Conservation (phyloP, 2,113 vertebrate species). For the Xenopus borealis region DNA sequence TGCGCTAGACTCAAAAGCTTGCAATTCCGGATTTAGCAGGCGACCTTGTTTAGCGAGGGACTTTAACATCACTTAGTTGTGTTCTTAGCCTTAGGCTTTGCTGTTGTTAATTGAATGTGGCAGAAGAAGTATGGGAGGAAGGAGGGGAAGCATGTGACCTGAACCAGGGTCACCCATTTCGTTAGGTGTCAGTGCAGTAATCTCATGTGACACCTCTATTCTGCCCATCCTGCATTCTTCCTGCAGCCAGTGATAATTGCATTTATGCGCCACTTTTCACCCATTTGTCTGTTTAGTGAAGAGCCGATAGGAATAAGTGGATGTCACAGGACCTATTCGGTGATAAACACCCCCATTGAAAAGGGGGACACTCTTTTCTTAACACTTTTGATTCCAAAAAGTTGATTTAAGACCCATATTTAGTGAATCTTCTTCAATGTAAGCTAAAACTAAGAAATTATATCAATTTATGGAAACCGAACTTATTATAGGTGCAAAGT, state of each 20-base stretch:
- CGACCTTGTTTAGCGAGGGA: neutral
- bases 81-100: slow-evolving; percentile 24
- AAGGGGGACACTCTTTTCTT: neutral
- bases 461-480: too few relatives aligned
- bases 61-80: slow-evolving; percentile 2
- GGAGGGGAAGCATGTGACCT: slow-evolving; percentile 34
- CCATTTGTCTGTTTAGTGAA: slow-evolving; percentile 33
- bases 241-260: slow-evolving; percentile 28
- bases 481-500: too few relatives aligned
- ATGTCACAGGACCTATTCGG: slow-evolving; percentile 32
- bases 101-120: slow-evolving; percentile 35
- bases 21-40: neutral
- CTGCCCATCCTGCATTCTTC: slow-evolving; percentile 58
- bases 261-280: slow-evolving; percentile 29
- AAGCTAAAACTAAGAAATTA: too few relatives aligned
- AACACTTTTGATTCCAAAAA: neutral
- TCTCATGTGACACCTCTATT: slow-evolving; percentile 98
- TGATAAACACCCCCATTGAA: neutral
- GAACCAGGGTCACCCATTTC: slow-evolving; percentile 85
- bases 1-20: slow-evolving; percentile 6
- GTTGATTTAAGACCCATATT: too few relatives aligned
- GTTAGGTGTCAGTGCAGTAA: slow-evolving; percentile 95
- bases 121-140: slow-evolving; percentile 19
- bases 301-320: slow-evolving; percentile 24
- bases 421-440: too few relatives aligned